Evolutionary conservation across 2,797 vertebrate genomes (phyloP).

Genomic region (Gorsachius magnificus): DNA sequence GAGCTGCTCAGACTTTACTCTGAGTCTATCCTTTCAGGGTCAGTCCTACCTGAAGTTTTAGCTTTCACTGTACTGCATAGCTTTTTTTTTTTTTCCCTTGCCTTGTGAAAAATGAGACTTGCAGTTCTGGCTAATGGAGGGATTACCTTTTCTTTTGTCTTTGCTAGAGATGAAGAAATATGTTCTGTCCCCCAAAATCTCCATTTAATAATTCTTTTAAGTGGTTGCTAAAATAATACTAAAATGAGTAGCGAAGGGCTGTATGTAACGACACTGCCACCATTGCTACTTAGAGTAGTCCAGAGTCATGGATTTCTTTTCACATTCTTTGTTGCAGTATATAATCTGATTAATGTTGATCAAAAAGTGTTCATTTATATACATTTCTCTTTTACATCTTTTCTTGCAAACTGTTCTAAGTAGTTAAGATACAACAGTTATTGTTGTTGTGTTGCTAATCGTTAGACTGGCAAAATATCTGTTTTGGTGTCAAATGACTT

Average conservation of each 20-base stretch:
- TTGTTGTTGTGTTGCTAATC: neutral
- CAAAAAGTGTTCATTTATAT: neutral
- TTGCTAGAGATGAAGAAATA: neutral
- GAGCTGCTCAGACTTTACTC: neutral
- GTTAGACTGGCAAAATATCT: neutral
- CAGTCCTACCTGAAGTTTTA: neutral
- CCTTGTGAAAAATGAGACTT: conserved; percentile 8
- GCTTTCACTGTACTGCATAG: neutral
- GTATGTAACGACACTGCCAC: neutral
- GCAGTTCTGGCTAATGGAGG: neutral
- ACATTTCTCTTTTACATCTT: neutral
- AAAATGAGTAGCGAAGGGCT: neutral
- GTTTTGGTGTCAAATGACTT: neutral
- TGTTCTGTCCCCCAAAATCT: neutral
- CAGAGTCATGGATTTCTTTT: neutral
- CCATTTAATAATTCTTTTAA: neutral
- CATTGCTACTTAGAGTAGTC: neutral
- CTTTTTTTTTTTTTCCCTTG: neutral
- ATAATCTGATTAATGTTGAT: neutral
- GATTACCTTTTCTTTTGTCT: neutral
- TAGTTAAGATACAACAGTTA: neutral
- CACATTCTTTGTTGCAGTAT: neutral
- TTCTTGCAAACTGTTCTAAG: neutral
- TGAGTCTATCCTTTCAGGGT: neutral
- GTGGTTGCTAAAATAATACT: neutral